These are phyloP conservation scores for Abrostola triplasia DNA, from an alignment of 2,888 invertebrate genomes.

Conservation along the genomic window DNA sequence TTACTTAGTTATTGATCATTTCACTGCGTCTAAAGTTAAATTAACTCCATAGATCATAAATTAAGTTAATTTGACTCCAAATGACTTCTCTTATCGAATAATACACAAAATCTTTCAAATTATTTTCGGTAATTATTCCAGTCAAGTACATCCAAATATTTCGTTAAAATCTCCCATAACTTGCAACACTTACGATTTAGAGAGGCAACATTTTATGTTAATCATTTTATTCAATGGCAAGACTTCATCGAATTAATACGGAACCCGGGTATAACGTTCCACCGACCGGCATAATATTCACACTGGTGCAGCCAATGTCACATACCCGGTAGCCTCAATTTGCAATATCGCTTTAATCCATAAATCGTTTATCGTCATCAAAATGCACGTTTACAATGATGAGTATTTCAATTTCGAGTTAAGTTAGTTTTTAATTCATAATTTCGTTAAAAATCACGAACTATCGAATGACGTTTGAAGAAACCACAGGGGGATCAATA, in stretches of 20 bases:
- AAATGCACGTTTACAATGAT: conserved; percentile 55
- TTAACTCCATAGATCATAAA: conserved; percentile 20
- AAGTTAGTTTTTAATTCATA: conserved; percentile 28
- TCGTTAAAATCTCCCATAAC: conserved; percentile 9
- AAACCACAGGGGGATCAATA: conserved; percentile 9
- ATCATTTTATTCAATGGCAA: conserved; percentile 70
- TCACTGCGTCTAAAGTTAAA: conserved; percentile 12
- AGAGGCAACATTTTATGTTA: conserved; percentile 58
- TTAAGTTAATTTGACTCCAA: no score
- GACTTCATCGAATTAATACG: conserved; percentile 59
- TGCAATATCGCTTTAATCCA: conserved; percentile 27
- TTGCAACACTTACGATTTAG: conserved; percentile 36
- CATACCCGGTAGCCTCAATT: conserved; percentile 35
- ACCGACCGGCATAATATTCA: neutral
- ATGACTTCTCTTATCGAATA: no score
- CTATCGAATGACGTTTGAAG: conserved; percentile 7
- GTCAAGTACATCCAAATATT: conserved; percentile 24
- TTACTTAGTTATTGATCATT: conserved; percentile 5
- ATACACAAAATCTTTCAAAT: no score
- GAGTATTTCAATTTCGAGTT: conserved; percentile 59
- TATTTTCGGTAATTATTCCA: neutral
- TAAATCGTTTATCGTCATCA: conserved; percentile 52
- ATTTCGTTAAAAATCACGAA: conserved; percentile 8
- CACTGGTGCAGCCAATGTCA: neutral
- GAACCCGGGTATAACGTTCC: conserved; percentile 19